These are phyloP conservation scores for Fistularia commersonii DNA, from an alignment of 2,797 vertebrate genomes.

Conservation along the genomic window DNA sequence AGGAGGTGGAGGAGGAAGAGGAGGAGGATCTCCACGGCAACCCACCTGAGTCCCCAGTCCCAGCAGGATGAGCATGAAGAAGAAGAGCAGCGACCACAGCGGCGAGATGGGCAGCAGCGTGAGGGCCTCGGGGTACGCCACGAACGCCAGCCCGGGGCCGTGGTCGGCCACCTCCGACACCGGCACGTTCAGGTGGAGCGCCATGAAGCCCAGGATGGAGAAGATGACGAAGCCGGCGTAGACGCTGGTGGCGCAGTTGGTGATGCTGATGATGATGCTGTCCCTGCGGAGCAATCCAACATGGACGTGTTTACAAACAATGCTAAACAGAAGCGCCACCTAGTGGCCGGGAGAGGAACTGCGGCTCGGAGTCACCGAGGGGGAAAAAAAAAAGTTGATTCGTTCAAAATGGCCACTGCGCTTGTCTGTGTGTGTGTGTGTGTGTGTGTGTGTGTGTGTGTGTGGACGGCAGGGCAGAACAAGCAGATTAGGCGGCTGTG, in stretches of 20 bases:
- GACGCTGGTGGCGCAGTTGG: slow-evolving; percentile 96
- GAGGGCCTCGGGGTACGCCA: slow-evolving; percentile 96
- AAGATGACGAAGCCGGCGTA: slow-evolving; percentile 98
- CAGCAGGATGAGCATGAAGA: slow-evolving; percentile 98
- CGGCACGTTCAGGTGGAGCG: slow-evolving; percentile 88
- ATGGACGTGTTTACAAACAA: too few species aligned
- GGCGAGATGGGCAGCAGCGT: slow-evolving; percentile 94
- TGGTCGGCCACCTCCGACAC: slow-evolving; percentile 95
- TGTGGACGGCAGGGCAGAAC: slow-evolving; percentile 38
- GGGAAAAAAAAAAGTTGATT: too few species aligned
- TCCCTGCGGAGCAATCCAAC: too few species aligned
- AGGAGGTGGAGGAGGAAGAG: neutral
- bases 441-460: slow-evolving; percentile 26
- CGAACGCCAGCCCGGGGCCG: slow-evolving; percentile 92
- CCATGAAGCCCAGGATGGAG: slow-evolving; percentile 99
- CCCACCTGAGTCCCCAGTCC: slow-evolving; percentile 95
- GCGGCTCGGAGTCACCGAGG: too few species aligned
- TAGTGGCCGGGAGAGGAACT: too few species aligned
- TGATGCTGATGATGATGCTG: slow-evolving; percentile 98
- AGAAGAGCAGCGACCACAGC: slow-evolving; percentile 96
- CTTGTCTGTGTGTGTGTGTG: slow-evolving; percentile 39
- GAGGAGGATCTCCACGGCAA: neutral
- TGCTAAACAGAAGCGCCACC: too few species aligned
- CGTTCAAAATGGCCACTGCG: too few species aligned
- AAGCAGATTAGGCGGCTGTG: slow-evolving; percentile 63